These are phyloP conservation scores for Entelurus aequoreus DNA, from an alignment of 2,113 vertebrate species.

Conservation along the genomic window DNA sequence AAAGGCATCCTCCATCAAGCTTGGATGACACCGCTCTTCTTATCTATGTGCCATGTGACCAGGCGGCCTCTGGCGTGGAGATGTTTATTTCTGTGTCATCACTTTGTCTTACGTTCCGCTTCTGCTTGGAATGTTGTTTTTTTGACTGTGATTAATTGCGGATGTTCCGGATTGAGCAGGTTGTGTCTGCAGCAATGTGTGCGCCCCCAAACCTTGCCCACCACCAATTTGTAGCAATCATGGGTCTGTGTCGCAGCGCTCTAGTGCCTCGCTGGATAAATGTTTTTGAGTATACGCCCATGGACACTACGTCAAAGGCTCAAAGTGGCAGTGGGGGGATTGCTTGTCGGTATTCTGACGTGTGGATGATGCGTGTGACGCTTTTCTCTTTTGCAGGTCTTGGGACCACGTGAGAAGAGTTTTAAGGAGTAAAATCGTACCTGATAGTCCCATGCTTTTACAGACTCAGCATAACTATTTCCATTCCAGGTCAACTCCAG, in stretches of 20 bases:
- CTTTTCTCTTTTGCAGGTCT: conserved; percentile 1
- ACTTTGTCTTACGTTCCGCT: conserved; percentile 67
- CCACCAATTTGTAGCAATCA: conserved; percentile 31
- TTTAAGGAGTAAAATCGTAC: not conserved
- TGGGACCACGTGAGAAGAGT: not conserved
- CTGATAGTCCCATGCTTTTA: too few relatives aligned
- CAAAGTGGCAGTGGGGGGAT: conserved; percentile 17
- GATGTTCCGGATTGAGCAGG: conserved; percentile 54
- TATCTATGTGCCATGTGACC: conserved; percentile 83
- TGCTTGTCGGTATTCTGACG: not conserved
- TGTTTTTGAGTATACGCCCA: conserved; percentile 99
- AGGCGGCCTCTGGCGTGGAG: conserved; percentile 74
- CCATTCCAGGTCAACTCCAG: not conserved
- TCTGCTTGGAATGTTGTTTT: conserved; percentile 68
- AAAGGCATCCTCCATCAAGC: conserved; percentile 72
- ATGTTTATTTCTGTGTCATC: conserved; percentile 62
- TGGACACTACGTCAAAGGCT: conserved; percentile 61
- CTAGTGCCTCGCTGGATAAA: conserved; percentile 76
- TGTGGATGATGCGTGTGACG: not conserved
- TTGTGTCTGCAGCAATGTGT: conserved; percentile 75
- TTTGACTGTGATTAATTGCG: conserved; percentile 22
- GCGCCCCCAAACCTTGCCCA: not conserved
- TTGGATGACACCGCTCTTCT: conserved; percentile 74
- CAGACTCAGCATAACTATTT: not conserved
- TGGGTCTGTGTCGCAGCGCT: conserved; percentile 62